phyloP scores from a whole-genome alignment of 1,140 invertebrate species.

The Pinna nobilis region DNA sequence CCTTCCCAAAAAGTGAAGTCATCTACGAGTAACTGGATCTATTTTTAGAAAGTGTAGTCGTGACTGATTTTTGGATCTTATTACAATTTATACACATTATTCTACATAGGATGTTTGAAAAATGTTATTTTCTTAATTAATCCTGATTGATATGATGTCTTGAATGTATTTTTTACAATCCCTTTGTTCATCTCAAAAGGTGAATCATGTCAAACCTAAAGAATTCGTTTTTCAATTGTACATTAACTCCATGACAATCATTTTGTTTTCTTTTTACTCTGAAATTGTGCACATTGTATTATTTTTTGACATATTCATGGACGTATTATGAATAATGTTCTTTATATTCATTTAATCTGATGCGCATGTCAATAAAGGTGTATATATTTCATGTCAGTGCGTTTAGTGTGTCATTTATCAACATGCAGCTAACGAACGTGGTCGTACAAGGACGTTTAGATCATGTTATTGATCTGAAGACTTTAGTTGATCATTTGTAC shows the following conservation, averaged over 20 bases:
- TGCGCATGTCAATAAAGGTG: conserved; percentile 17
- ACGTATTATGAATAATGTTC: background rate
- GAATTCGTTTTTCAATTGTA: background rate
- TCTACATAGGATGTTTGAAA: background rate
- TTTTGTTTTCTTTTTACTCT: conserved; percentile 14
- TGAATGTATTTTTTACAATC: background rate
- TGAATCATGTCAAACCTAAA: background rate
- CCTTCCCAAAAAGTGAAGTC: background rate
- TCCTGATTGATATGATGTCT: background rate
- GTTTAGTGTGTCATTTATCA: conserved; percentile 12
- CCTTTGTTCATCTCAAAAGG: background rate
- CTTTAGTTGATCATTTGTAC: background rate
- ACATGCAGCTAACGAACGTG: conserved; percentile 25
- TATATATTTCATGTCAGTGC: conserved; percentile 3
- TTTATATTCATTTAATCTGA: conserved; percentile 10
- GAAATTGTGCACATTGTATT: background rate
- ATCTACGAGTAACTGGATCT: background rate
- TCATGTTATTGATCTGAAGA: conserved; percentile 8
- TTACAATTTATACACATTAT: background rate
- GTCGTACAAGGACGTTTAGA: background rate
- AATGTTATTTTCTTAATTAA: background rate
- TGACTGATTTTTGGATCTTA: background rate
- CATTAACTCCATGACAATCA: background rate
- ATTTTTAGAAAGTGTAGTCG: background rate
- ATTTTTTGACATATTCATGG: conserved; percentile 6